These are phyloP conservation scores for Cylas formicarius DNA, from an alignment of 1,140 invertebrate species.

Conservation along the genomic window DNA sequence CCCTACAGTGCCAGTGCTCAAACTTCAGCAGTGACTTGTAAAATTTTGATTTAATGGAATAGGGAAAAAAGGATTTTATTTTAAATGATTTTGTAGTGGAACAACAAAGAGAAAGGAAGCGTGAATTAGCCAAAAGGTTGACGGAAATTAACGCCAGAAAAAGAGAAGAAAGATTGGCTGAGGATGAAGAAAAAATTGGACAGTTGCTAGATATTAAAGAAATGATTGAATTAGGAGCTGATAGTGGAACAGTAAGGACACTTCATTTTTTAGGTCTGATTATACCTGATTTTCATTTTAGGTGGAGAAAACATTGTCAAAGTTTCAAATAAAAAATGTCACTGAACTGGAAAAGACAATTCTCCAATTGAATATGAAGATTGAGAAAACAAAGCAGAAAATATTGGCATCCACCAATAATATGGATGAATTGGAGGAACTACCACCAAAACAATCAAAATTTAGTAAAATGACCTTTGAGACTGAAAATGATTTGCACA, in stretches of 20 bases:
- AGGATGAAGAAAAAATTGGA: slow-evolving; percentile 81
- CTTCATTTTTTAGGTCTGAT: background rate
- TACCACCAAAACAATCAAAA: slow-evolving; percentile 36
- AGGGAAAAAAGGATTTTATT: slow-evolving; percentile 12
- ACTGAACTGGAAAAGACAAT: slow-evolving; percentile 69
- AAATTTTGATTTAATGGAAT: slow-evolving; percentile 4
- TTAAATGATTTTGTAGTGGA: slow-evolving; percentile 49
- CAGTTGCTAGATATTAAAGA: slow-evolving; percentile 72
- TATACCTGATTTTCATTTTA: slow-evolving; percentile 1
- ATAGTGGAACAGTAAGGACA: slow-evolving; percentile 48
- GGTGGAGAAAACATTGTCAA: slow-evolving; percentile 48
- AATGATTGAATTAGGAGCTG: slow-evolving; percentile 64
- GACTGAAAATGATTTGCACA: slow-evolving; percentile 36
- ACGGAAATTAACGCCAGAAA: slow-evolving; percentile 82
- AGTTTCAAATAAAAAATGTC: slow-evolving; percentile 51
- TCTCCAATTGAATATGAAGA: slow-evolving; percentile 60
- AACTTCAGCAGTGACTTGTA: slow-evolving; percentile 48
- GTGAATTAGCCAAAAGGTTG: slow-evolving; percentile 71
- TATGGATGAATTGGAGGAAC: slow-evolving; percentile 53
- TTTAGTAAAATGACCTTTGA: slow-evolving; percentile 38
- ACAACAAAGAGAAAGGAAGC: slow-evolving; percentile 78
- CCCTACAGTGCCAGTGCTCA: slow-evolving; percentile 60
- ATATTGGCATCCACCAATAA: slow-evolving; percentile 62
- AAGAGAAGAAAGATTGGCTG: slow-evolving; percentile 72
- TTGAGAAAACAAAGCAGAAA: slow-evolving; percentile 74